Percentiles rank a stretch among this genome's conserved stretches.
phyloP scores from a whole-genome alignment of 2,888 invertebrate species.

The Drosophila barbarae region DNA sequence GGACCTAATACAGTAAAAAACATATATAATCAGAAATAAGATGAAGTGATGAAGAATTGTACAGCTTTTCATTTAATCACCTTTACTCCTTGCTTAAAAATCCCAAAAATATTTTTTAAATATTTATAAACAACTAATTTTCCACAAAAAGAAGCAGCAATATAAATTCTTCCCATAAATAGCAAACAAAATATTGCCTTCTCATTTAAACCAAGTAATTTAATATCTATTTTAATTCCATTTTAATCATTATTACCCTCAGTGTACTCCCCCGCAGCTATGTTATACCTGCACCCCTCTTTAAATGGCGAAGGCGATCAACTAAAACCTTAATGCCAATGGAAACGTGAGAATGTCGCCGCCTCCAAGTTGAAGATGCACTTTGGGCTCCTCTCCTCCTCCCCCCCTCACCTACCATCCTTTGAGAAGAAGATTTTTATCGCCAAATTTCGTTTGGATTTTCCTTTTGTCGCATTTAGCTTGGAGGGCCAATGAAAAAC shows the following conservation, averaged over 20 bases:
- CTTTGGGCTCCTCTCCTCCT: constrained; percentile 41
- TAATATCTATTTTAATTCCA: not conserved
- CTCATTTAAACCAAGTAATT: not conserved
- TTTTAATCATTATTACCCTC: not conserved
- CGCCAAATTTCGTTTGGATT: constrained; percentile 31
- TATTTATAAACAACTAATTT: not conserved
- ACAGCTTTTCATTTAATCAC: too few species aligned
- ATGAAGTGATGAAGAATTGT: too few species aligned
- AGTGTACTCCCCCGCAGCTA: constrained; percentile 3
- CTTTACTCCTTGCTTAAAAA: too few species aligned
- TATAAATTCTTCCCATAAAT: not conserved
- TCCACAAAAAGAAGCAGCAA: not conserved
- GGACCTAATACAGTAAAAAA: not conserved
- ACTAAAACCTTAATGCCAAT: constrained; percentile 67
- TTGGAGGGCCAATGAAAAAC: constrained; percentile 33
- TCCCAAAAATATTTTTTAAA: too few species aligned
- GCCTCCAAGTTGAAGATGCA: constrained; percentile 65
- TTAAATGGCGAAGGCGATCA: constrained; percentile 51
- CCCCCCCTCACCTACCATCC: not conserved
- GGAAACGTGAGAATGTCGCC: constrained; percentile 73
- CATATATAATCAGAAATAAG: too few species aligned
- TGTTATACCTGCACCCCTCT: not conserved
- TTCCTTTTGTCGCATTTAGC: constrained; percentile 38
- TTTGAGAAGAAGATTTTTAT: constrained; percentile 24
- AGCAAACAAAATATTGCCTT: not conserved